Percentiles rank a stretch among this genome's conserved stretches.
Conservation (phyloP, 1,140 invertebrate genomes). For the Panulirus ornatus region DNA sequence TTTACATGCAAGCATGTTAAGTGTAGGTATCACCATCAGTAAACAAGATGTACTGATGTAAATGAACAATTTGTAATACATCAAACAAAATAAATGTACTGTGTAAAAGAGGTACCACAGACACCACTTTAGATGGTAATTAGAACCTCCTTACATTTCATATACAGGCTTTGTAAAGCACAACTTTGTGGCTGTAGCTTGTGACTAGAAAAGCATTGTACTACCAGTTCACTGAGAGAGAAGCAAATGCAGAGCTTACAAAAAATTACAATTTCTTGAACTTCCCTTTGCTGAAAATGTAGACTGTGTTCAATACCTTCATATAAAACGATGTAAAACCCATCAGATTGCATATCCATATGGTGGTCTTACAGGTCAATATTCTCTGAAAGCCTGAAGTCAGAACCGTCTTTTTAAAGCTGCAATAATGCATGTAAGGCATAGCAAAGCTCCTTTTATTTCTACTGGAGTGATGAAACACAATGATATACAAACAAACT, state of each 20-base stretch:
- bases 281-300: background rate
- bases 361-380: background rate
- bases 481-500: too few relatives aligned
- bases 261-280: background rate
- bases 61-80: conserved; percentile 14
- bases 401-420: conserved; percentile 19
- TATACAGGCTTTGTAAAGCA: conserved; percentile 36
- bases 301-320: background rate
- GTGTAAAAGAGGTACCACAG: conserved; percentile 5
- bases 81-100: too few relatives aligned
- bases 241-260: conserved; percentile 42
- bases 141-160: background rate
- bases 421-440: conserved; percentile 42
- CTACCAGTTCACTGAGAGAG: conserved; percentile 33
- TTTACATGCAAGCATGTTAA: conserved; percentile 25
- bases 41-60: background rate
- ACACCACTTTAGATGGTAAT: background rate
- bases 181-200: conserved; percentile 44
- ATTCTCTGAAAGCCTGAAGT: background rate
- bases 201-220: conserved; percentile 63
- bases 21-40: conserved; percentile 4
- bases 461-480: background rate
- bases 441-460: conserved; percentile 21
- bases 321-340: background rate
- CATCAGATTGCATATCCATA: background rate